Conservation (phyloP, 64 coral and sea anemone species). For the Porites australiensis region DNA sequence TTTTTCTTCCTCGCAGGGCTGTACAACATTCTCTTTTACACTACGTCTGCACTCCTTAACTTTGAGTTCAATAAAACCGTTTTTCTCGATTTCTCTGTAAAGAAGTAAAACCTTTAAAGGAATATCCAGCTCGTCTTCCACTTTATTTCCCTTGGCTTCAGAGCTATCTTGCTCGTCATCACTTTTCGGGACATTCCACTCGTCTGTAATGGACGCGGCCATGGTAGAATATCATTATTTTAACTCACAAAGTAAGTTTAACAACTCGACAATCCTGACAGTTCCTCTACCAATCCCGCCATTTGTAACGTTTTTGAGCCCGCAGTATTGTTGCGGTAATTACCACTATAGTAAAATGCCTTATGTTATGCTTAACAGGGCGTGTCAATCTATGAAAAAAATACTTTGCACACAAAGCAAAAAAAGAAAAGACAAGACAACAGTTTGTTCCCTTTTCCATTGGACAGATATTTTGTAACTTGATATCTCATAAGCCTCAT, state of each 20-base stretch:
- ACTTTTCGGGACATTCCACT: conserved; percentile 67
- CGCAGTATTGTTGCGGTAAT: too few relatives aligned
- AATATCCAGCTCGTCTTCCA: background rate
- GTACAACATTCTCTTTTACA: background rate
- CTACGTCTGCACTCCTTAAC: conserved; percentile 55
- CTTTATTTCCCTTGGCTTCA: background rate
- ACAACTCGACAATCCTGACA: background rate
- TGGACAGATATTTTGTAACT: too few relatives aligned
- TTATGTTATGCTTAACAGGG: too few relatives aligned
- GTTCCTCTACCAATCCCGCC: background rate
- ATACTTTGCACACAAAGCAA: too few relatives aligned
- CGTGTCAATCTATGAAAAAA: too few relatives aligned
- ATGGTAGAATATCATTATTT: background rate
- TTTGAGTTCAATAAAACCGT: conserved; percentile 51
- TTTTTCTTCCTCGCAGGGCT: background rate
- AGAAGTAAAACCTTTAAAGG: conserved; percentile 50
- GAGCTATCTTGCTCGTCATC: conserved; percentile 47
- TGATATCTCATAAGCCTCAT: too few relatives aligned
- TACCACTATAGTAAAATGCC: too few relatives aligned
- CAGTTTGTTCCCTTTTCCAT: too few relatives aligned
- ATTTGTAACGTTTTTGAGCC: background rate
- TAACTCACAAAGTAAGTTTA: background rate
- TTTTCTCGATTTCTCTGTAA: conserved; percentile 66
- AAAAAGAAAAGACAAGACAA: too few relatives aligned
- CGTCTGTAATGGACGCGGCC: background rate